Base-by-base conservation (phyloP, 2,113 vertebrate species). In the Stictonetta naevosa region DNA sequence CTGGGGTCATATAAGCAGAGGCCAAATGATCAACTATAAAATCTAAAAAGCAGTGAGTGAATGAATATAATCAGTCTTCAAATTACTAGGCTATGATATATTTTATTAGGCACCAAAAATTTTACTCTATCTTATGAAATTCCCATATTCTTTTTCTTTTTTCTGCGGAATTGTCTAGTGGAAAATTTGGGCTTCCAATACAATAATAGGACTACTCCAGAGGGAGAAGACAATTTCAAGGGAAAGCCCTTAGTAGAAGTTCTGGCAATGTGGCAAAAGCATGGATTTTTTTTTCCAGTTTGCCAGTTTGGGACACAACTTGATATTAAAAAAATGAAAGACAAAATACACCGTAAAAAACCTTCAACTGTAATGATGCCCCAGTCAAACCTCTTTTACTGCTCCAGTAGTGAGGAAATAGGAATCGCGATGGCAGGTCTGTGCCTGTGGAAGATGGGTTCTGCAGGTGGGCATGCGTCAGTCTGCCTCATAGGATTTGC, bases 381-480 rank as follows among this genome's bases (percentile, higher is more conserved):
- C 9, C 56, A 74, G 79, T 76, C 90, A 93, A 16, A 53, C 23
- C 31, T 64, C 26, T 83, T 84, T 73, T 96, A 38, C 28, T 91
- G 66, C 22, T 94, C 25, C 34, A 83, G 28, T 55, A 56, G 56
- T 88, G 50, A 46, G 80, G 68, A 63, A 16, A 42, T 20, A 56
- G 38, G 74, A 89, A 42, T 85, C 2, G 1, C 34, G 33, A 10
- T 83, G 67, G 78, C 72, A 94, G 63, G 79, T 76, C 31, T 80
- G 59, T 81, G 56, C 18, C 34, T 15, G 2, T 75, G 60, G 28
- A 92, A 69, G 42, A 36, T 69, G 60, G 34, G 3, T 91, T 79
- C 44, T 82, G 95, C 62, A 89, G 48, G 58, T 95, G 78, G 48
- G 13, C 83, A 66, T 2, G 8, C 72, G 53, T 75, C 66, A 0